Evolutionary conservation across 2,113 vertebrate species (phyloP).

Genomic region (Equus quagga): DNA sequence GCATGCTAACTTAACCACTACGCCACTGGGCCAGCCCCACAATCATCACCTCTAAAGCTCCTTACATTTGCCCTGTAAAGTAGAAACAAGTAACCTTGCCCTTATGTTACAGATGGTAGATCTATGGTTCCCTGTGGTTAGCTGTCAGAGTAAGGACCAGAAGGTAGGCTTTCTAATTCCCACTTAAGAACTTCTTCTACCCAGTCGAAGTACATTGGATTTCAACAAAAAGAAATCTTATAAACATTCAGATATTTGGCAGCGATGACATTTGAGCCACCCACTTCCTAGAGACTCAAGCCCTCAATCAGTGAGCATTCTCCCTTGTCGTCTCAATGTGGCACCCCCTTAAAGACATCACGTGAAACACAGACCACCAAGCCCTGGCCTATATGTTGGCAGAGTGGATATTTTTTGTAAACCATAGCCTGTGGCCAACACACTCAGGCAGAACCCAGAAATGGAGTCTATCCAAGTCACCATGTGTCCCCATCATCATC

Average conservation of each 20-base stretch:
- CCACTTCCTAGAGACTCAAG: neutral
- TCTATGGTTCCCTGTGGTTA: neutral
- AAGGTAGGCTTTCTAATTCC: neutral
- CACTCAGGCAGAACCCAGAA: slow-evolving; percentile 24
- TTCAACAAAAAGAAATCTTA: slow-evolving; percentile 44
- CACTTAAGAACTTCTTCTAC: neutral
- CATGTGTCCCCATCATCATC: slow-evolving; percentile 40
- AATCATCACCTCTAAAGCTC: neutral
- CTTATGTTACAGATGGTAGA: neutral
- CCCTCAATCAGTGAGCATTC: neutral
- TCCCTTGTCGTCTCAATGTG: neutral
- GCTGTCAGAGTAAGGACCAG: neutral
- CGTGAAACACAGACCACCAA: neutral
- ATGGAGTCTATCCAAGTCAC: slow-evolving; percentile 62
- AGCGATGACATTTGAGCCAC: neutral
- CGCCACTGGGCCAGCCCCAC: no score
- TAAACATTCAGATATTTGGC: neutral
- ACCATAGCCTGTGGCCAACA: neutral
- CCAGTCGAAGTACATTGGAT: neutral
- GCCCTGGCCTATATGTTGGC: neutral
- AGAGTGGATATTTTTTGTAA: neutral
- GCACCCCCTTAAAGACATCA: neutral
- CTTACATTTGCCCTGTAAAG: neutral
- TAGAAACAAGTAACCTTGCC: neutral
- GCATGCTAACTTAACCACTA: no score